Evolutionary conservation across 2,888 invertebrate genomes (phyloP), one percentile per base, ranked within the genome.

Genomic region (Orchestes rusci): DNA sequence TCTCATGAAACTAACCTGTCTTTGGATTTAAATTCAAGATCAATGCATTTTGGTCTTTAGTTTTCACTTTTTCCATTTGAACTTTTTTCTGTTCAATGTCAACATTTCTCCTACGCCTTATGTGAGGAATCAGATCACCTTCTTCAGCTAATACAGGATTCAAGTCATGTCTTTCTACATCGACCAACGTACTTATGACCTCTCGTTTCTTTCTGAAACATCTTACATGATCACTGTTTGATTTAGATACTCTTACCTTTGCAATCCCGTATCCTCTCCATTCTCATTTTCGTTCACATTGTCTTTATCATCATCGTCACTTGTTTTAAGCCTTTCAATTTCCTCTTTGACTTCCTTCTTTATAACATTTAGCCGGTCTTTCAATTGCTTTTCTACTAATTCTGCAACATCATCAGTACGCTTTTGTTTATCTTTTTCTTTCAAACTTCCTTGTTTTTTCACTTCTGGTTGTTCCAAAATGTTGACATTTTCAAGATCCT

Each of bases 141-240:
- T 53, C 56, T 3, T 40, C 52, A 47, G 57, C 54, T 12, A 56
- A 18, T 10, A 54, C 53, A 0, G 66, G 66, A 53, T 65, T 57
- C n/a, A 67, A 53, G 18, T 56, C 56, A 13, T 55, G 56, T 3
- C 56, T 59, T 55, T 67, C 65, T 48, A 60, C 60, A 7, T 67
- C 62, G 15, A 61, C 16, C 8, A 67, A 49, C 3, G 53, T 61
- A 16, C 51, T 56, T 4, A 48, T 20, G 1, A 51, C 50, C 31
- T 61, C 55, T 8, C 64, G 48, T 45, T 63, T 65, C 40, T 58
- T 56, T 31, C 62, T 52, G 12, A 4, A 39, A 31, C 4, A 4
- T 29, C 20, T 15, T 10, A 34, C 3, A 17, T 10, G 15, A 36
- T 12, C 12, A 29, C 20, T 39, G 10, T 17, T n/a, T 7, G 19